These are phyloP conservation scores for Xerus rutilus DNA, from an alignment of 2,797 vertebrate genomes.

Conservation along the genomic window DNA sequence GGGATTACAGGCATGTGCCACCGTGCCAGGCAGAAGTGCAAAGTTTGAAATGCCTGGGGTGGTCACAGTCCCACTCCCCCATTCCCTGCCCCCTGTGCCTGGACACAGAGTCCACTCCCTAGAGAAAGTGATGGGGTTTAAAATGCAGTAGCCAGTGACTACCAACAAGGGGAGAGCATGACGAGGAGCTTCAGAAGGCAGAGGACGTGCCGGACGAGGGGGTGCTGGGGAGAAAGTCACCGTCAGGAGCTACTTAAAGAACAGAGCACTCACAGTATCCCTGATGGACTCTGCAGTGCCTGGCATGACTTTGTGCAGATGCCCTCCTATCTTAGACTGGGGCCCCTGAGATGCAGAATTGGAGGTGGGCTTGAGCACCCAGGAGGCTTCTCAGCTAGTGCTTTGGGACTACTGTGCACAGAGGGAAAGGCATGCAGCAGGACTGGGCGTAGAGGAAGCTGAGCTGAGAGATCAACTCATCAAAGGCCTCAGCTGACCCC, in stretches of 20 bases:
- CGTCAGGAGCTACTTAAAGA: background rate
- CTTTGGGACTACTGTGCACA: no score
- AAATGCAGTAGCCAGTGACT: background rate
- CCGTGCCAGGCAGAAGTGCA: background rate
- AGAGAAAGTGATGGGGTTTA: background rate
- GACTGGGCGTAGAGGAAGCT: no score
- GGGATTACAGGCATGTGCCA: no score
- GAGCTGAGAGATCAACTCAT: background rate
- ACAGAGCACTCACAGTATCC: background rate
- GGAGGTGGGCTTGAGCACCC: background rate
- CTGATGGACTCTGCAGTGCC: fast-evolving
- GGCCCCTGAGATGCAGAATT: background rate
- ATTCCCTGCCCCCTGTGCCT: background rate
- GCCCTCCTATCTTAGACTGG: fast-evolving
- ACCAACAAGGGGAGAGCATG: background rate
- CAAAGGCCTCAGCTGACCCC: background rate
- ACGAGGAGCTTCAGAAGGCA: background rate
- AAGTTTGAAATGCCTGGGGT: background rate
- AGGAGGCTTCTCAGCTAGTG: no score
- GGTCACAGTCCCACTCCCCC: background rate
- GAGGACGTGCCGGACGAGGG: background rate
- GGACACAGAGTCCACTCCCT: background rate
- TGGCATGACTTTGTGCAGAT: background rate
- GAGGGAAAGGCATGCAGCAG: background rate
- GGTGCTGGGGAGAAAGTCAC: background rate